Evolutionary conservation across 2,113 vertebrate genomes (phyloP).

Genomic region (Hassar affinis): DNA sequence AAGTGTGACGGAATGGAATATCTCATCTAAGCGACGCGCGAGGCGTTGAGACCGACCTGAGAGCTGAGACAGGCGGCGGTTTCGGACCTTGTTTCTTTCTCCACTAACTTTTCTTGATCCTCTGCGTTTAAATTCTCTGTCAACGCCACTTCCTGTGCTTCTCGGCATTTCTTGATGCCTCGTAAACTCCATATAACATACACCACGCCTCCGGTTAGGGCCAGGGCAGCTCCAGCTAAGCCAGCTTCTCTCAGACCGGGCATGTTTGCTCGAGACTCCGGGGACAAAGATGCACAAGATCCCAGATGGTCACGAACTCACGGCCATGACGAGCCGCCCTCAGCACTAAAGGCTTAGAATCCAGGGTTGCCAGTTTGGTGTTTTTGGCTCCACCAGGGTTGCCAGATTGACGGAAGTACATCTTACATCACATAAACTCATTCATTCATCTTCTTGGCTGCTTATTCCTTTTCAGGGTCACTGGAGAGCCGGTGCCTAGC

Average conservation of each 20-base stretch:
- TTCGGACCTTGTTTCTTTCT: constrained; percentile 7
- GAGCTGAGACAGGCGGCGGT: neutral
- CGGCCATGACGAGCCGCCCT: neutral
- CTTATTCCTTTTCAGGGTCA: too few relatives aligned
- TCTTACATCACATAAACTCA: too few relatives aligned
- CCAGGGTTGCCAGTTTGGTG: neutral
- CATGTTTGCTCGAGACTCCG: constrained; percentile 56
- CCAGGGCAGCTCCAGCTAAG: constrained; percentile 62
- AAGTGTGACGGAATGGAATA: too few relatives aligned
- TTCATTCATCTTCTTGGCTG: too few relatives aligned
- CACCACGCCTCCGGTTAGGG: constrained; percentile 65
- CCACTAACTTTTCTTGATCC: neutral
- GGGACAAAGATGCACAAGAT: neutral
- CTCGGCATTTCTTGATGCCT: constrained; percentile 22
- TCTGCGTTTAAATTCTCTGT: neutral
- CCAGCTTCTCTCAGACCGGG: constrained; percentile 57
- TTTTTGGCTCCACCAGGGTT: neutral
- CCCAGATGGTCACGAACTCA: neutral
- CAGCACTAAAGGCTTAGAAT: neutral
- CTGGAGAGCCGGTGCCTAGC: too few relatives aligned
- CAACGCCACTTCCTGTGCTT: neutral
- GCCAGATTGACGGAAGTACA: neutral
- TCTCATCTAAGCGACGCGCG: neutral
- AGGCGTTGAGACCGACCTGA: constrained; percentile 29
- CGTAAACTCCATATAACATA: constrained; percentile 67